phyloP scores from a whole-genome alignment of 1,140 invertebrate genomes.

The Tribolium castaneum region DNA sequence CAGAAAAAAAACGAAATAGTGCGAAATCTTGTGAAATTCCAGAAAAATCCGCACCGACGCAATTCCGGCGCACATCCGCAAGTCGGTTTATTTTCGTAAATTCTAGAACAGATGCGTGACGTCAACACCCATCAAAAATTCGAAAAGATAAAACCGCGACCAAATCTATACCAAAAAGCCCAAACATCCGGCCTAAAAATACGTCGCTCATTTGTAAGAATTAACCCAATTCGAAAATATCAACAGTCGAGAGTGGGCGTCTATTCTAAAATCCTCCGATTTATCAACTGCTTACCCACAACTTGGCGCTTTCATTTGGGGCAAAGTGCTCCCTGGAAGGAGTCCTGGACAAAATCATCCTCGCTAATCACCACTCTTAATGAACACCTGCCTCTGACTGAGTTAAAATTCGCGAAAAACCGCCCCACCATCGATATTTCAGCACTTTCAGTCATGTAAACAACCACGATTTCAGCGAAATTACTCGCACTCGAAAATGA shows the following conservation, averaged over 20 bases:
- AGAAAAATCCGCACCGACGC: neutral
- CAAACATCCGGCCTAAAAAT: constrained; percentile 8
- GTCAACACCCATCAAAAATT: constrained; percentile 1
- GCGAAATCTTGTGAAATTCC: neutral
- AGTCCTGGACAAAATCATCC: constrained; percentile 56
- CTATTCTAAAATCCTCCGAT: neutral
- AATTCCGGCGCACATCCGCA: neutral
- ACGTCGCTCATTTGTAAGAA: neutral
- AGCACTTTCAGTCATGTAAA: constrained; percentile 36
- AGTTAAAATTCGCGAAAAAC: constrained; percentile 45
- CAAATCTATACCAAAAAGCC: neutral
- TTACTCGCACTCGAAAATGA: neutral
- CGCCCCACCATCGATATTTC: constrained; percentile 38
- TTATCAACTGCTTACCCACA: constrained; percentile 56
- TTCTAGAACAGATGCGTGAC: constrained; percentile 20
- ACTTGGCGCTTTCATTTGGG: constrained; percentile 52
- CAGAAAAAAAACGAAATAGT: neutral
- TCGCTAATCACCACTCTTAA: constrained; percentile 28
- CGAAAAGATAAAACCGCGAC: neutral
- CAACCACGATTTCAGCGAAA: constrained; percentile 14
- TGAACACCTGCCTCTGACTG: constrained; percentile 34
- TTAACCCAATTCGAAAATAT: constrained; percentile 16
- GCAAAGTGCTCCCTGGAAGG: constrained; percentile 53
- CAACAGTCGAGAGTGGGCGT: neutral
- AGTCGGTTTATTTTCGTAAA: constrained; percentile 12